Conservation (phyloP, 2,888 invertebrate genomes). For the Hyles lineata region DNA sequence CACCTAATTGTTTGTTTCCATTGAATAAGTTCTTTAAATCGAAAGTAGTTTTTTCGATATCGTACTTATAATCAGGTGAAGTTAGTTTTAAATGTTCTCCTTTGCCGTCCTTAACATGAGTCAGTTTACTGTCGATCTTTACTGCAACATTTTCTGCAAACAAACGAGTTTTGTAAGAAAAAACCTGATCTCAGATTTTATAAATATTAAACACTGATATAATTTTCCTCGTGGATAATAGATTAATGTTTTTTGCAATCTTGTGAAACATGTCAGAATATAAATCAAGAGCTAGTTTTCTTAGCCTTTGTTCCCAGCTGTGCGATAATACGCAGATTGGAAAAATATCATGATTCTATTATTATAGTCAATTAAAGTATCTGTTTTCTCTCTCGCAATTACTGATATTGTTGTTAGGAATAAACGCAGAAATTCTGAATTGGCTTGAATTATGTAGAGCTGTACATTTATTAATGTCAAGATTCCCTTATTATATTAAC, state of each 20-base stretch:
- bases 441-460: too few relatives aligned
- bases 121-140: conserved; percentile 62
- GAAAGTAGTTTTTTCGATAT: conserved; percentile 72
- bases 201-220: neutral
- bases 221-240: neutral
- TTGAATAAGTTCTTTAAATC: conserved; percentile 76
- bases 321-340: too few relatives aligned
- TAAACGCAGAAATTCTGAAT: too few relatives aligned
- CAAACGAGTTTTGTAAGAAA: neutral
- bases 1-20: conserved; percentile 79
- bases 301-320: too few relatives aligned
- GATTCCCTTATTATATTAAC: too few relatives aligned
- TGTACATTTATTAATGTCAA: too few relatives aligned
- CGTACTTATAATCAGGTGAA: conserved; percentile 71
- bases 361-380: too few relatives aligned
- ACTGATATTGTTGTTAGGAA: too few relatives aligned
- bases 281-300: too few relatives aligned
- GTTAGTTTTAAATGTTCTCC: conserved; percentile 67
- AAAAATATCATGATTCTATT: too few relatives aligned
- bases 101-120: conserved; percentile 55
- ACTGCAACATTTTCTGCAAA: conserved; percentile 67
- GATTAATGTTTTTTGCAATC: neutral
- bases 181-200: neutral
- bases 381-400: too few relatives aligned
- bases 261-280: neutral